These are phyloP conservation scores for Chironomus riparius DNA, from an alignment of 2,888 invertebrate genomes.

Conservation along the genomic window DNA sequence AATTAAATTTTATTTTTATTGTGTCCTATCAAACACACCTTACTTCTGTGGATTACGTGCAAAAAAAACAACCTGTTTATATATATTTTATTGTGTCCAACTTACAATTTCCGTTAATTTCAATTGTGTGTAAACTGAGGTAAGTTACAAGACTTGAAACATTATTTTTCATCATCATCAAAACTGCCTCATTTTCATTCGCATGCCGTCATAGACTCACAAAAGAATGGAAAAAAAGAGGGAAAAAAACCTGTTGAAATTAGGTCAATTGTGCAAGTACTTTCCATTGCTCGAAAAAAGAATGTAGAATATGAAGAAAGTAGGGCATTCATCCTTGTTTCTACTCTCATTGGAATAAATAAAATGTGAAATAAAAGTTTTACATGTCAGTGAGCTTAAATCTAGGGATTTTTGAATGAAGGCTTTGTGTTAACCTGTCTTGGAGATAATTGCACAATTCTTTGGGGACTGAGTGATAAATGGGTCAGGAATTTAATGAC, in stretches of 20 bases:
- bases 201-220: background rate
- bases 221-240: background rate
- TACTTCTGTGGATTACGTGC: background rate
- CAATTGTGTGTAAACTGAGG: background rate
- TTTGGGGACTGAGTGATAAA: too few relatives aligned
- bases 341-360: too few relatives aligned
- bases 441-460: too few relatives aligned
- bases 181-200: background rate
- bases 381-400: background rate
- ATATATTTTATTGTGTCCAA: background rate
- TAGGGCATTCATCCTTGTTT: background rate
- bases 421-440: background rate
- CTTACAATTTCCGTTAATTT: background rate
- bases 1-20: background rate
- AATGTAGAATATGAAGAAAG: background rate
- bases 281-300: background rate
- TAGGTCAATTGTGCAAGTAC: constrained; percentile 19
- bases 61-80: background rate
- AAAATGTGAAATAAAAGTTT: background rate
- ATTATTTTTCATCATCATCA: background rate
- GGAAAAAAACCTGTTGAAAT: constrained; percentile 26
- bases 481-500: too few relatives aligned
- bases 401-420: background rate
- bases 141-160: background rate
- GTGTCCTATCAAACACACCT: too few relatives aligned